phyloP scores from a whole-genome alignment of 2,888 invertebrate species.

The Geophilus truncorum region DNA sequence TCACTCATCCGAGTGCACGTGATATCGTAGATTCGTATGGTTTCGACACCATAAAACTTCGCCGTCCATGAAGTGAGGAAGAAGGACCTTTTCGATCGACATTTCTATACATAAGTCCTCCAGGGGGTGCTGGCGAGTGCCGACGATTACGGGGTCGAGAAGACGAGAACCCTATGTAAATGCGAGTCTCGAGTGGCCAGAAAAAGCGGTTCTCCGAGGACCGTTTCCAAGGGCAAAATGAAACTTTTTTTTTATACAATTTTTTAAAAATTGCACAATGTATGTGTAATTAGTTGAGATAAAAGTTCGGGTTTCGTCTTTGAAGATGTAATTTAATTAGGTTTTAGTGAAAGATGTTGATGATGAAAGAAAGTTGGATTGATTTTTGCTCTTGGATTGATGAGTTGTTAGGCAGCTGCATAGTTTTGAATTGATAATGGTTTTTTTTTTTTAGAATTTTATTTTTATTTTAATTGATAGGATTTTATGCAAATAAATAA shows the following conservation, averaged over 20 bases:
- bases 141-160: background rate
- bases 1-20: background rate
- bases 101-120: background rate
- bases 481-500: no score
- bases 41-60: background rate
- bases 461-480: no score
- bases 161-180: no score
- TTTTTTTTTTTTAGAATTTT: background rate
- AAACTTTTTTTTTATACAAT: background rate
- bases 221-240: background rate
- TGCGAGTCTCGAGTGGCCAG: background rate
- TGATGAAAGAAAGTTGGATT: background rate
- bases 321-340: no score
- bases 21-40: background rate
- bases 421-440: background rate
- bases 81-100: background rate
- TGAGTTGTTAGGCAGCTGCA: no score
- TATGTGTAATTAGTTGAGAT: no score
- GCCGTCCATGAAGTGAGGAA: background rate
- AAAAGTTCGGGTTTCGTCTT: no score
- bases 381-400: background rate
- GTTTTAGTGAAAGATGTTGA: no score
- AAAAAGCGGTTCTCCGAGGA: background rate
- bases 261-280: no score
- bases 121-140: background rate